Conservation (phyloP, 2,113 vertebrate genomes). For the Eublepharis macularius region DNA sequence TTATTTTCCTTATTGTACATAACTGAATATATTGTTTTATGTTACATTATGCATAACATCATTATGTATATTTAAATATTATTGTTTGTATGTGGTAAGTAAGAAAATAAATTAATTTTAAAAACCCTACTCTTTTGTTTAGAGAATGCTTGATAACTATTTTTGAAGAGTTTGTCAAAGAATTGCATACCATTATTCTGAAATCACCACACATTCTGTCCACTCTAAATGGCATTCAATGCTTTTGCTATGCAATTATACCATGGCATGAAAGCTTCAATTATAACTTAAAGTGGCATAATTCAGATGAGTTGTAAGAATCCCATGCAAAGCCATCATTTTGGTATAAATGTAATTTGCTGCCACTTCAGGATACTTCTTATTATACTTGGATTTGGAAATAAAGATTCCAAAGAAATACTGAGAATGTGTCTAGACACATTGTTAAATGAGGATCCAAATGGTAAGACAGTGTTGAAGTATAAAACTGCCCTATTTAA, state of each 20-base stretch:
- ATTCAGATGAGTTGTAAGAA: background rate
- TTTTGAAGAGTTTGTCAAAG: background rate
- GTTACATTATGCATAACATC: no score
- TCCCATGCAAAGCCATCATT: background rate
- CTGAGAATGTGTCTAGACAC: conserved; percentile 33
- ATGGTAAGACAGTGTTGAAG: conserved; percentile 39
- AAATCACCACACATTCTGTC: conserved; percentile 13
- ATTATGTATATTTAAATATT: no score
- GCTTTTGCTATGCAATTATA: conserved; percentile 13
- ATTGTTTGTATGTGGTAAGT: no score
- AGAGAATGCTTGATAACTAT: background rate
- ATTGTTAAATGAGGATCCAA: conserved; percentile 33
- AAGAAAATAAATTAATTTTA: no score
- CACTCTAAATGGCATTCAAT: background rate
- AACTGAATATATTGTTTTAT: no score
- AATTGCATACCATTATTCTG: conserved; percentile 17
- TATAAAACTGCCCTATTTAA: no score
- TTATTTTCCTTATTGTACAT: no score
- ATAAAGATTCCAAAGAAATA: conserved; percentile 30
- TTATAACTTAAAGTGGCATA: background rate
- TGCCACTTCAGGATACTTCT: background rate
- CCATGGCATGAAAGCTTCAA: background rate
- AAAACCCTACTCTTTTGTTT: no score
- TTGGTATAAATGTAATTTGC: background rate
- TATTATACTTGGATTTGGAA: conserved; percentile 21